Evolutionary conservation across 2,888 invertebrate genomes (phyloP).

Genomic region (Ferrisia virgata): DNA sequence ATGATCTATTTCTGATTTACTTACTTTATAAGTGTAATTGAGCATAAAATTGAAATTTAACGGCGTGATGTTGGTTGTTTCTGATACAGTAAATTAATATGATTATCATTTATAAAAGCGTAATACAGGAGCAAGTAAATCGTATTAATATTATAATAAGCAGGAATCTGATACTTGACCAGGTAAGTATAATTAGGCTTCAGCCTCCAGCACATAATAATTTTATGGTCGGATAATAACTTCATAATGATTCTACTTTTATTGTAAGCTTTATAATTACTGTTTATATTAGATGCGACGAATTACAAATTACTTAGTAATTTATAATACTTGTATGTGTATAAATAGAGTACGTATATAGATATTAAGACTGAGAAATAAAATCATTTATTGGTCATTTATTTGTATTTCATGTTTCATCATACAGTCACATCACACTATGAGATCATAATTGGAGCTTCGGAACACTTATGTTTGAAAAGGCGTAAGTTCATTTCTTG

Average conservation of each 20-base stretch:
- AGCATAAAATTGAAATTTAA: constrained; percentile 16
- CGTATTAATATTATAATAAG: constrained; percentile 27
- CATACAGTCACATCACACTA: too few relatives aligned
- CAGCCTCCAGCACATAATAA: neutral
- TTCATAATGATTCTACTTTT: constrained; percentile 8
- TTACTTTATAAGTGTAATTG: neutral
- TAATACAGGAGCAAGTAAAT: neutral
- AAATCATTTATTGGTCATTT: neutral
- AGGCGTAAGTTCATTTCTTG: too few relatives aligned
- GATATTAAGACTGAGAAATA: neutral
- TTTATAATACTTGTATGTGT: too few relatives aligned
- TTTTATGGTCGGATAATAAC: constrained; percentile 4
- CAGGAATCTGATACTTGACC: constrained; percentile 16
- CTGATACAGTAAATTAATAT: neutral
- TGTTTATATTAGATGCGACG: constrained; percentile 11
- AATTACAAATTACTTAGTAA: neutral
- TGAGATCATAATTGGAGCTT: too few relatives aligned
- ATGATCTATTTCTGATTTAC: neutral
- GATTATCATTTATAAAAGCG: constrained; percentile 29
- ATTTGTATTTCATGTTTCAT: neutral
- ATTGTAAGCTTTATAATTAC: neutral
- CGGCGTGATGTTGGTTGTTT: neutral
- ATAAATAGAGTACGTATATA: too few relatives aligned
- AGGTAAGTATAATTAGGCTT: constrained; percentile 22
- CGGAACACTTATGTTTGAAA: too few relatives aligned